Conservation (phyloP, 2,888 invertebrate genomes). For the Limenitis camilla region DNA sequence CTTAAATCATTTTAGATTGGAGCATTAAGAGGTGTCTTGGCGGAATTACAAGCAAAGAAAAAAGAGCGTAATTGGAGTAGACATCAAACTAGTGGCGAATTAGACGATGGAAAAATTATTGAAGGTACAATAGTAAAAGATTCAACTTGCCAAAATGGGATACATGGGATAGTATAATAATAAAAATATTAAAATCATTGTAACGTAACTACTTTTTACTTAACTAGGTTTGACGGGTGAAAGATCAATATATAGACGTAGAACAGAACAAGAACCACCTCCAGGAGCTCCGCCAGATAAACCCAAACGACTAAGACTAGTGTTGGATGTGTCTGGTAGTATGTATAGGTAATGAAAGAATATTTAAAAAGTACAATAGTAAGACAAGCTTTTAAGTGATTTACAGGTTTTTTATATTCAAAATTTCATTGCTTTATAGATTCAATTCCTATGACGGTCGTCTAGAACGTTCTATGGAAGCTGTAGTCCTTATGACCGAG, state of each 20-base stretch:
- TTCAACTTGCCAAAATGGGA: background rate
- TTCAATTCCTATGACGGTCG: conserved; percentile 97
- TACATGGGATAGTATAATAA: too few species aligned
- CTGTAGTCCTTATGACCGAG: conserved; percentile 91
- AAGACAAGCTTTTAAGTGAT: background rate
- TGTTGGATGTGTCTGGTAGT: conserved; percentile 96
- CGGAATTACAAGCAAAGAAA: conserved; percentile 91
- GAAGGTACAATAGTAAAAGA: conserved; percentile 76
- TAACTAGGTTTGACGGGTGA: conserved; percentile 92
- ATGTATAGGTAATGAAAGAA: conserved; percentile 85
- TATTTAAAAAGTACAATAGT: background rate
- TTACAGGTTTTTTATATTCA: background rate
- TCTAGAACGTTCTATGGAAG: conserved; percentile 92
- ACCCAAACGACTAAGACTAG: conserved; percentile 89
- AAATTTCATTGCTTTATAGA: conserved; percentile 47
- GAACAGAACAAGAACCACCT: conserved; percentile 91
- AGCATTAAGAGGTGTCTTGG: conserved; percentile 88
- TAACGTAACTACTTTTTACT: too few species aligned
- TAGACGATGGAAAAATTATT: conserved; percentile 95
- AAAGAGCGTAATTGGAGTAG: conserved; percentile 95
- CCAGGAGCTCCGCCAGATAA: conserved; percentile 89
- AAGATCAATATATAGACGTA: conserved; percentile 88
- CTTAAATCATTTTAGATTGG: conserved; percentile 73
- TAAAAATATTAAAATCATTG: too few species aligned
- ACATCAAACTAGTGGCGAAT: conserved; percentile 95